Base-by-base conservation (phyloP, 2,888 invertebrate genomes). In the Eurois occulta region DNA sequence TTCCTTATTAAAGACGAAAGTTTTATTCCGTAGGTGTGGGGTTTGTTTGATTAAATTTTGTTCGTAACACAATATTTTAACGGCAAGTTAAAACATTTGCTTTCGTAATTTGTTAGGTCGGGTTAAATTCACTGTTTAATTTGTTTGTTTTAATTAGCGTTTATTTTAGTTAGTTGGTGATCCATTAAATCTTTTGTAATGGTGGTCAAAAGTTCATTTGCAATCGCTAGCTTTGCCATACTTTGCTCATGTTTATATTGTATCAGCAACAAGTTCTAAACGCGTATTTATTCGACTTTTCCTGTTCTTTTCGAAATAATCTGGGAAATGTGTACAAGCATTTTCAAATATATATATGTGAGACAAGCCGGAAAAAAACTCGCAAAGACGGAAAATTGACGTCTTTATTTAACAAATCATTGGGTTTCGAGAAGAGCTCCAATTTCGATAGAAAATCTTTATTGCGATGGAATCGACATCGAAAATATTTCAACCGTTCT, bases 1-100 rank as follows among this genome's bases (percentile, higher is more conserved):
- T 95, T 94, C 90, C 90, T 85, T 90, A 91, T 91, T 92, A 90
- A 91, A 91, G 90, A 92, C 84, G 91, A 92, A 94, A 93, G 91
- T 93, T 93, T 92, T 91, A 92, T 94, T 93, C 90, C 87, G 88
- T 92, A 90, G 91, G 91, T 91, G 91, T 91, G 92, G 88, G 58
- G 92, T 93, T 94, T 92, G 90, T 90, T 86, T 89, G 88, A 89
- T 89, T 88, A 87, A 89, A 88, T 89, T 88, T 87, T 85, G 87
- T 85, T 77, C 52, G 79, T 80, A 85, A 88, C 81, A 88, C 81
- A 83, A 87, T 88, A 88, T 88, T 88, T 88, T 84, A 88, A 76
- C 78, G 73, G 75, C 65, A 83, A 77, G 77, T 72, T 77, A 77
- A 78, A 86, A 85, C 68, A 60, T 79, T 86, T 83, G 76, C 72